phyloP scores from a whole-genome alignment of 2,113 vertebrate genomes.

The Nannobrachium achirus region DNA sequence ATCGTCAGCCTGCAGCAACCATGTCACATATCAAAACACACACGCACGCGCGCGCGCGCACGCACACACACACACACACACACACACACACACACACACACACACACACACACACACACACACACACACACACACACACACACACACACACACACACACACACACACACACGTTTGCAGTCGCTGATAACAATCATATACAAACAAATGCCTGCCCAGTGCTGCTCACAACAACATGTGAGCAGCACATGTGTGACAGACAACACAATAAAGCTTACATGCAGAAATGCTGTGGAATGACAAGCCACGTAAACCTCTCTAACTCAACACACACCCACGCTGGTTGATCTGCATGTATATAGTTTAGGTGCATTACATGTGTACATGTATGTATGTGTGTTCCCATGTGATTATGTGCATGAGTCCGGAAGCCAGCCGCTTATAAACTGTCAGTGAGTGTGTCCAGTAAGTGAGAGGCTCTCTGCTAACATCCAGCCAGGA shows the following conservation, averaged over 20 bases:
- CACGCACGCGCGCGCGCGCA: constrained; percentile 8
- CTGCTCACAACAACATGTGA: too few relatives aligned
- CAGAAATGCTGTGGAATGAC: too few relatives aligned
- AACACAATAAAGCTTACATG: too few relatives aligned
- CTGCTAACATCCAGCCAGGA: too few relatives aligned
- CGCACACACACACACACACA: constrained; percentile 1
- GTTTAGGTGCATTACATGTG: not conserved
- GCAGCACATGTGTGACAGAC: too few relatives aligned
- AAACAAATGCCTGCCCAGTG: too few relatives aligned
- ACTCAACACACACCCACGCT: too few relatives aligned
- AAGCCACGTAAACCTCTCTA: too few relatives aligned
- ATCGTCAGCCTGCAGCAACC: constrained; percentile 71
- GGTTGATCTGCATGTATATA: too few relatives aligned
- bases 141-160: not conserved
- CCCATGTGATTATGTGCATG: not conserved
- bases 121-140: not conserved
- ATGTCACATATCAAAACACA: constrained; percentile 41
- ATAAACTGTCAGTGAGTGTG: too few relatives aligned
- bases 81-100: constrained; percentile 10
- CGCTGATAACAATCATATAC: too few relatives aligned
- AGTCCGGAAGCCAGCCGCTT: not conserved
- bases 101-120: not conserved
- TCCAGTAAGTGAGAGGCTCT: too few relatives aligned
- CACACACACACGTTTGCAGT: not conserved
- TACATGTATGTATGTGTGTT: not conserved